phyloP scores from a whole-genome alignment of 2,797 vertebrate species.

The Crenichthys baileyi region DNA sequence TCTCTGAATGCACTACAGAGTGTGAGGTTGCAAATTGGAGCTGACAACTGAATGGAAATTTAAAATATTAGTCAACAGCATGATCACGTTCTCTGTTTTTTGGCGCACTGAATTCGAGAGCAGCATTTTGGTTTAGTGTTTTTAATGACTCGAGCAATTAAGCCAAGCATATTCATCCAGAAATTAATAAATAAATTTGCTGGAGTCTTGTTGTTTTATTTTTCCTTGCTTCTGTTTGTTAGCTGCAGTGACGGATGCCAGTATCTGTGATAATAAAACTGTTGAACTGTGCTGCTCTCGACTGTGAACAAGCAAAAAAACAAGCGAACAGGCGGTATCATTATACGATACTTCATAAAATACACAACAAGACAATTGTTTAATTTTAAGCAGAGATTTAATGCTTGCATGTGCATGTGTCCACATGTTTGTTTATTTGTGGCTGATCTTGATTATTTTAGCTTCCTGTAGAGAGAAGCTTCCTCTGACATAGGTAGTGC shows the following conservation, averaged over 20 bases:
- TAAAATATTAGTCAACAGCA: constrained; percentile 1
- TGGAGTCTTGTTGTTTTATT: neutral
- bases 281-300: neutral
- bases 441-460: constrained; percentile 56
- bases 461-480: constrained; percentile 66
- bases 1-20: constrained; percentile 6
- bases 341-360: constrained; percentile 28
- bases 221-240: constrained; percentile 3
- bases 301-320: constrained; percentile 10
- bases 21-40: constrained; percentile 34
- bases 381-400: constrained; percentile 8
- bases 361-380: constrained; percentile 16
- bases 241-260: constrained; percentile 4
- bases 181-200: constrained; percentile 13
- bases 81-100: constrained; percentile 2
- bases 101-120: neutral
- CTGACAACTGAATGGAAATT: constrained; percentile 31
- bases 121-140: neutral
- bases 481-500: constrained; percentile 52
- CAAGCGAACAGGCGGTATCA: constrained; percentile 13
- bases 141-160: constrained; percentile 10
- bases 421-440: constrained; percentile 30
- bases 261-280: constrained; percentile 7
- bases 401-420: constrained; percentile 16
- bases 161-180: neutral